A percentile compares a stretch with the other conserved stretches of the same genome.
Conservation (phyloP, 2,797 vertebrate genomes). For the Syndactyla subalaris region DNA sequence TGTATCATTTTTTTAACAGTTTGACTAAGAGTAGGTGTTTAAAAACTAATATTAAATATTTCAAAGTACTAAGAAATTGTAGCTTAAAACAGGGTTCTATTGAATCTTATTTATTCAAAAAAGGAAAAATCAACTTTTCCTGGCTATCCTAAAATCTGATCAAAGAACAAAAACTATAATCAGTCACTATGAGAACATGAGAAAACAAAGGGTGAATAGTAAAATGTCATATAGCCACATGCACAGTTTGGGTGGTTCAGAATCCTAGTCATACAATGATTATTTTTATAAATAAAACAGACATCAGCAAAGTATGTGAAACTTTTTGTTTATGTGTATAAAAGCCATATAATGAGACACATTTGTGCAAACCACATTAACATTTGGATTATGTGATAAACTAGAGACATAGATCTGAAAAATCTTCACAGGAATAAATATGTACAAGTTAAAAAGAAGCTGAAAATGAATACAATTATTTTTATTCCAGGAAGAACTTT, state of each 20-base stretch:
- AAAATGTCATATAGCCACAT: not conserved
- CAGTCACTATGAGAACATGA: not conserved
- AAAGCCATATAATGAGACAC: not conserved
- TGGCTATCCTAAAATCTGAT: not conserved
- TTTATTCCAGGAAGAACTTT: not conserved
- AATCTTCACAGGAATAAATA: not conserved
- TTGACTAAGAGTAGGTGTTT: not conserved
- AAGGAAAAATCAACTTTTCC: not conserved
- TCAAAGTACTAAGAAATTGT: not conserved
- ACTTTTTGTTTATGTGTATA: not conserved
- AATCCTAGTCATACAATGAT: not conserved
- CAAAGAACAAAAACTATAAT: not conserved
- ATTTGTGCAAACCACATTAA: not conserved
- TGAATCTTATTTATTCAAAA: not conserved
- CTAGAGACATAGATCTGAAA: not conserved
- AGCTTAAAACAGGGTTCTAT: not conserved
- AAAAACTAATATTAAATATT: not conserved
- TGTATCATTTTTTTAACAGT: not conserved
- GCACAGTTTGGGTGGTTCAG: not conserved
- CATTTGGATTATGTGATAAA: not conserved
- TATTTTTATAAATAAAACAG: not conserved
- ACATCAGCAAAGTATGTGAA: not conserved
- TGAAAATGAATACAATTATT: not conserved
- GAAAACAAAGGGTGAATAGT: not conserved
- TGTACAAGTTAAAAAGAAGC: not conserved